Conservation (phyloP, 2,888 invertebrate species). For the Aromia moschata region DNA sequence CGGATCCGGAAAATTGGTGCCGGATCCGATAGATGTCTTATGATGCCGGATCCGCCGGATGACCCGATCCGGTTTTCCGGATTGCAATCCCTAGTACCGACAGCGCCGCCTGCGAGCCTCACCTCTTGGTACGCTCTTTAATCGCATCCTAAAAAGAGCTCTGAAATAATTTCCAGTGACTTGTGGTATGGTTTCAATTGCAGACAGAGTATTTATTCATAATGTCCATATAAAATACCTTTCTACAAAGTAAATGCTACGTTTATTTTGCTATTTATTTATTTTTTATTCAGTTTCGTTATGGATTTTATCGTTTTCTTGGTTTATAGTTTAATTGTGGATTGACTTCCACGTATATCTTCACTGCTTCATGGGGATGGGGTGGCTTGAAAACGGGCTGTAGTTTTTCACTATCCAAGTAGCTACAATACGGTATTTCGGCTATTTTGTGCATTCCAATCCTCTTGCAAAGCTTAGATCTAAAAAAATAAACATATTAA, state of each 20-base stretch:
- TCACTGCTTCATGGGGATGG: conserved; percentile 64
- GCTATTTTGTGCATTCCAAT: conserved; percentile 65
- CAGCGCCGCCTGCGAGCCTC: too few relatives aligned
- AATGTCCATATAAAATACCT: neutral
- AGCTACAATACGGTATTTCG: conserved; percentile 66
- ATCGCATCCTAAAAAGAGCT: too few relatives aligned
- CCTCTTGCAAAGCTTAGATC: conserved; percentile 64
- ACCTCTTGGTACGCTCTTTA: too few relatives aligned
- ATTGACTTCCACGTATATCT: conserved; percentile 61
- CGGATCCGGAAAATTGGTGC: too few relatives aligned
- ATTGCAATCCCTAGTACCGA: too few relatives aligned
- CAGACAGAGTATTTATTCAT: neutral
- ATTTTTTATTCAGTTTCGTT: neutral
- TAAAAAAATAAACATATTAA: conserved; percentile 46
- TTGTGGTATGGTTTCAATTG: too few relatives aligned
- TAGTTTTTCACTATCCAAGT: conserved; percentile 61
- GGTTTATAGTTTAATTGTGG: conserved; percentile 31
- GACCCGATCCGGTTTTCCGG: too few relatives aligned
- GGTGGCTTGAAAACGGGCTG: conserved; percentile 66
- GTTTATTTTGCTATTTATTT: neutral
- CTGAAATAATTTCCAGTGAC: too few relatives aligned
- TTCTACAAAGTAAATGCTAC: neutral
- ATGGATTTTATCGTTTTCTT: neutral
- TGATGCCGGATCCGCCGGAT: too few relatives aligned
- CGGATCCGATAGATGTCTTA: too few relatives aligned